Evolutionary conservation across 1,140 invertebrate genomes (phyloP).

Genomic region (Halyomorpha halys): DNA sequence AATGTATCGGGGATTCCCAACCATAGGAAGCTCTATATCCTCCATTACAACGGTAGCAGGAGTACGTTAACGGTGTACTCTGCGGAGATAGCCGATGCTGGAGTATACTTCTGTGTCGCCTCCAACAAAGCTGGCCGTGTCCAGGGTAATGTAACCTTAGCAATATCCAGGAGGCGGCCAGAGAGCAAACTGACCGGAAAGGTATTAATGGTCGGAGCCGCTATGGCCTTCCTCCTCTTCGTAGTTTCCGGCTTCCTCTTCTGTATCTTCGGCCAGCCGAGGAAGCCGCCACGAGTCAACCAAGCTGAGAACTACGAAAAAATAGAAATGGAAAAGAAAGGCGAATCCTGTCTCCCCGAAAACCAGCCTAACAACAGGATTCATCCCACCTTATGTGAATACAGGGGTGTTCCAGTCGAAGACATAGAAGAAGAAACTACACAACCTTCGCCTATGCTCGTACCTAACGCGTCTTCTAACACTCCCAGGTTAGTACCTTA

Average conservation of each 20-base stretch:
- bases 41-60: slow-evolving; percentile 34
- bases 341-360: slow-evolving; percentile 7
- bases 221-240: slow-evolving; percentile 46
- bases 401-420: slow-evolving; percentile 41
- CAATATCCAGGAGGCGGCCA: slow-evolving; percentile 43
- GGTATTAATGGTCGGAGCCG: slow-evolving; percentile 43
- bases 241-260: slow-evolving; percentile 48
- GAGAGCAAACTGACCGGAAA: slow-evolving; percentile 42
- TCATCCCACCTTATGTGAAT: slow-evolving; percentile 49
- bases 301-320: slow-evolving; percentile 55
- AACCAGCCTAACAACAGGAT: slow-evolving; percentile 18
- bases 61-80: slow-evolving; percentile 61
- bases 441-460: slow-evolving; percentile 31
- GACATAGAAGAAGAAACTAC: slow-evolving; percentile 45
- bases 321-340: slow-evolving; percentile 55
- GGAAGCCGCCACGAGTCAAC: slow-evolving; percentile 31
- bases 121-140: slow-evolving; percentile 62
- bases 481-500: background rate
- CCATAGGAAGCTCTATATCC: slow-evolving; percentile 28
- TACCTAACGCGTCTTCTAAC: background rate
- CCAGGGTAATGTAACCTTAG: slow-evolving; percentile 56
- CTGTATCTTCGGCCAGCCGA: slow-evolving; percentile 41
- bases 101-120: slow-evolving; percentile 59
- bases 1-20: slow-evolving; percentile 40
- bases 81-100: slow-evolving; percentile 56